Percentiles rank a stretch among this genome's conserved stretches.
Conservation (phyloP, 2,797 vertebrate genomes). For the Cynodonichthys magdalenae region DNA sequence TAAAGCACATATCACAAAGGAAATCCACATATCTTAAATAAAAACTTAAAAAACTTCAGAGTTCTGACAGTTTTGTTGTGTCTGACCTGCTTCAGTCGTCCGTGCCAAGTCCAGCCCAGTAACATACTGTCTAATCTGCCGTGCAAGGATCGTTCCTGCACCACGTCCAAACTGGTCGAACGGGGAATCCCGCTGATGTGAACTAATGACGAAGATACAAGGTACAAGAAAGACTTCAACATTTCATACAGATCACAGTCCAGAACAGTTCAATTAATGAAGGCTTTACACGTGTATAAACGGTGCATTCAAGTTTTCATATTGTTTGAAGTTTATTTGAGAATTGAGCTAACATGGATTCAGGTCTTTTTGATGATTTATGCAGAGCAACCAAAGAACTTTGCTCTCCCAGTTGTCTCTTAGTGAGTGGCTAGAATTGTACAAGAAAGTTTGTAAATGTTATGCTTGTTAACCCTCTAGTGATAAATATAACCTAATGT, state of each 20-base stretch:
- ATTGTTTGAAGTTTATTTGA: no score
- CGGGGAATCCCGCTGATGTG: constrained; percentile 71
- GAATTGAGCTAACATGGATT: no score
- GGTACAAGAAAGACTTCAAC: constrained; percentile 6
- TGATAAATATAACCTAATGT: no score
- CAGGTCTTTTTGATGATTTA: no score
- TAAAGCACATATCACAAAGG: constrained; percentile 1
- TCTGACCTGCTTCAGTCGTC: constrained; percentile 72
- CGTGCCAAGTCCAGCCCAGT: constrained; percentile 80
- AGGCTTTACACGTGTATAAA: no score
- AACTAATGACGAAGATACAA: constrained; percentile 60
- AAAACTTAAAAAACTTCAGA: neutral
- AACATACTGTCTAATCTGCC: constrained; percentile 67
- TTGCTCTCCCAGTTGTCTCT: no score
- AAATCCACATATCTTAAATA: neutral
- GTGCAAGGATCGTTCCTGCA: constrained; percentile 65
- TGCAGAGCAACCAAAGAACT: no score
- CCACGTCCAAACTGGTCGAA: constrained; percentile 69
- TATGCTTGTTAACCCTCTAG: no score
- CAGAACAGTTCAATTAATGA: neutral
- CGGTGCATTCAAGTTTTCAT: no score
- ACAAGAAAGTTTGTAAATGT: no score
- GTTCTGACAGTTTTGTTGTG: neutral
- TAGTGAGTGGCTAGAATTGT: no score
- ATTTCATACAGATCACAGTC: neutral